phyloP scores from a whole-genome alignment of 2,797 vertebrate species.

The Erithacus rubecula region DNA sequence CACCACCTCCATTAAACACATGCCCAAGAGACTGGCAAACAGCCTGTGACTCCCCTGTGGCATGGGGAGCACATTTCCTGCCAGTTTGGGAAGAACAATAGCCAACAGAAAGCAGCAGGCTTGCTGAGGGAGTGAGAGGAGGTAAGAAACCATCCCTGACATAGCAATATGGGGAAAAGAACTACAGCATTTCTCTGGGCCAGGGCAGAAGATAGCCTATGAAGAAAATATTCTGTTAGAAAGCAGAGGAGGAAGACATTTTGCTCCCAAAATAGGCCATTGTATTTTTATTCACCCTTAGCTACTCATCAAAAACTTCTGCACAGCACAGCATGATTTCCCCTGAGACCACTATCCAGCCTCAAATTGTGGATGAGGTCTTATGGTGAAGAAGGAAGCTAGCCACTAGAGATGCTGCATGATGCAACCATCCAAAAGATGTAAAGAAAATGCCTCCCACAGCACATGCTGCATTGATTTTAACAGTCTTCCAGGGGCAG shows the following conservation, averaged over 20 bases:
- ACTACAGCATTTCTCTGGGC: not conserved
- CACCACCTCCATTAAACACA: not conserved
- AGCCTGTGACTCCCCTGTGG: not conserved
- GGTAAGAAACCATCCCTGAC: not conserved
- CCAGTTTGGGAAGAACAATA: not conserved
- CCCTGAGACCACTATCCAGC: not conserved
- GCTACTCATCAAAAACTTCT: not conserved
- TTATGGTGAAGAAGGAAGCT: not conserved
- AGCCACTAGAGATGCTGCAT: not conserved
- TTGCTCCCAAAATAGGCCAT: not conserved
- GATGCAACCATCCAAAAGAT: not conserved
- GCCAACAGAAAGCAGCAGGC: not conserved
- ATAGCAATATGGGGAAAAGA: not conserved
- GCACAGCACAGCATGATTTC: not conserved
- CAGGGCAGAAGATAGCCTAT: not conserved
- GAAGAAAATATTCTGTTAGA: not conserved
- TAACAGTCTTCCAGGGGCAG: not conserved
- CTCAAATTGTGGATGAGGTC: not conserved
- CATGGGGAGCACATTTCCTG: not conserved
- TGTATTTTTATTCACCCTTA: not conserved
- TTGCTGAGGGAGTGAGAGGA: not conserved
- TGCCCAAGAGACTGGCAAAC: not conserved
- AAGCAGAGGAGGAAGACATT: not conserved
- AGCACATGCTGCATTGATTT: not conserved
- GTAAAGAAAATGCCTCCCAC: not conserved